Evolutionary conservation across 2,113 vertebrate species (phyloP).

Genomic region (Nanorana parkeri): DNA sequence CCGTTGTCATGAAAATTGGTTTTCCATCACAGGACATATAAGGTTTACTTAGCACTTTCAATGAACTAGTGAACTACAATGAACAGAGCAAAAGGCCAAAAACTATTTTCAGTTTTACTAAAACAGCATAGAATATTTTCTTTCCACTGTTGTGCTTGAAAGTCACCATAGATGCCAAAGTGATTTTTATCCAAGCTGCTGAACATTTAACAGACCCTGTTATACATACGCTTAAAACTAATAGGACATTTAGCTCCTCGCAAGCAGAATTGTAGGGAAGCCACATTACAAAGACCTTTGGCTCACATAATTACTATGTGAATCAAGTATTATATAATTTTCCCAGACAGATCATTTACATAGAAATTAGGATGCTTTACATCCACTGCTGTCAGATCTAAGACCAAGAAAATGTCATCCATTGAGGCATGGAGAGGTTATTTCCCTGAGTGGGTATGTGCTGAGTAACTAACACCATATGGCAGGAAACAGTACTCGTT

Average conservation of each 20-base stretch:
- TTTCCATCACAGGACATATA: no score
- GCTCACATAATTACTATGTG: slow-evolving; percentile 34
- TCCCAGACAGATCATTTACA: slow-evolving; percentile 55
- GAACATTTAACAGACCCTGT: neutral
- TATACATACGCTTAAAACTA: slow-evolving; percentile 3
- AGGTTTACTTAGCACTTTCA: no score
- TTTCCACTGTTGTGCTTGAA: neutral
- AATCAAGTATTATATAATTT: slow-evolving; percentile 47
- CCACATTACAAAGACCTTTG: slow-evolving; percentile 21
- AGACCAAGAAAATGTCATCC: slow-evolving; percentile 51
- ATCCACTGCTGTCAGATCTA: slow-evolving; percentile 37
- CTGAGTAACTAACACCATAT: slow-evolving; percentile 49
- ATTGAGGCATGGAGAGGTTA: slow-evolving; percentile 29
- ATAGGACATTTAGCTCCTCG: slow-evolving; percentile 13
- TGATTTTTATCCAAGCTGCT: neutral
- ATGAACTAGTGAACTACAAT: no score
- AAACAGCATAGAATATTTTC: no score
- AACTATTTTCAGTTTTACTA: no score
- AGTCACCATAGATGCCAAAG: neutral
- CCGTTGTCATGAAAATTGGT: no score
- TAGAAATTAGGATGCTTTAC: slow-evolving; percentile 46
- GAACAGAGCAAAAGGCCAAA: no score
- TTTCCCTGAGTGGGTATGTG: slow-evolving; percentile 47
- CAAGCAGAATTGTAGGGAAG: neutral
- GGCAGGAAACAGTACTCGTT: slow-evolving; percentile 23